Conservation (phyloP, 2,888 invertebrate species). For the Heteromyza rotundicornis region DNA sequence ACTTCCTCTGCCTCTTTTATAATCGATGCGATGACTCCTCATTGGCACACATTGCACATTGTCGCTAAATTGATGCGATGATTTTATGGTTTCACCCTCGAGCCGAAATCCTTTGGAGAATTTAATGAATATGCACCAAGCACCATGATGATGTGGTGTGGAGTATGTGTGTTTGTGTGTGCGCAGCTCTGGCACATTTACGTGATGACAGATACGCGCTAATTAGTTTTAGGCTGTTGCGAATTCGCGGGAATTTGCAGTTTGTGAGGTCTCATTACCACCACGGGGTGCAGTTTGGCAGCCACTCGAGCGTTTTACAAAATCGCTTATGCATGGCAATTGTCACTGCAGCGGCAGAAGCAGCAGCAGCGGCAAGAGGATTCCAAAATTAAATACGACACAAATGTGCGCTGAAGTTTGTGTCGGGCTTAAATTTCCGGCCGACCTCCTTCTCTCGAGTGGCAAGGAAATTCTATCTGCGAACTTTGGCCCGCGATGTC, state of each 20-base stretch:
- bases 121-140: neutral
- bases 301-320: conserved; percentile 2
- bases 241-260: conserved; percentile 43
- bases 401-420: neutral
- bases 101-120: neutral
- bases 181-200: conserved; percentile 19
- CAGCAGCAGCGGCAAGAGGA: no score
- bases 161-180: conserved; percentile 1
- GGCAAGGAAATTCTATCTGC: no score
- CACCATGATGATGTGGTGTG: neutral
- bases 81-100: neutral
- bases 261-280: conserved; percentile 3
- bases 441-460: conserved; percentile 1
- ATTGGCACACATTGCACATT: neutral
- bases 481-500: no score
- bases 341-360: neutral
- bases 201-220: conserved; percentile 42
- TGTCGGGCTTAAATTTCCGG: conserved; percentile 9
- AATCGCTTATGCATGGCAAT: neutral
- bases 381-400: no score
- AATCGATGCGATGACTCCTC: no score
- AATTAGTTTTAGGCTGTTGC: conserved; percentile 50
- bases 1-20: no score
- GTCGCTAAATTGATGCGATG: neutral
- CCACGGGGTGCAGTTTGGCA: neutral